phyloP scores from a whole-genome alignment of 2,888 invertebrate species.

The Muscina levida region DNA sequence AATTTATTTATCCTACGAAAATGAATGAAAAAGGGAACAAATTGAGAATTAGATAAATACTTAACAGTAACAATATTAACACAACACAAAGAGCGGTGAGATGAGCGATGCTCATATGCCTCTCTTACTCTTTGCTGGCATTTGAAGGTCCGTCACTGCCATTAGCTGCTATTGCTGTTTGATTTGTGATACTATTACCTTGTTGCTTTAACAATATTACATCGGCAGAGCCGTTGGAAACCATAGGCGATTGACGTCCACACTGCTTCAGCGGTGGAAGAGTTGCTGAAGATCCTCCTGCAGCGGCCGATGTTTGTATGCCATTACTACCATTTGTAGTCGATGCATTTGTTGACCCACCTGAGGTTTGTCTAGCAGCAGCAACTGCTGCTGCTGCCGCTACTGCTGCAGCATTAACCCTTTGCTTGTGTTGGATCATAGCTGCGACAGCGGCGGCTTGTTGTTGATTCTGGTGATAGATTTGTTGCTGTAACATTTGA shows the following conservation, averaged over 20 bases:
- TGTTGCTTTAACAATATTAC: background rate
- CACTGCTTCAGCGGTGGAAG: conserved; percentile 43
- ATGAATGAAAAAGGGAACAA: too few species aligned
- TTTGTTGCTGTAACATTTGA: conserved; percentile 69
- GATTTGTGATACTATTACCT: conserved; percentile 28
- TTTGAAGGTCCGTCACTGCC: conserved; percentile 37
- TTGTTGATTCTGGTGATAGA: conserved; percentile 68
- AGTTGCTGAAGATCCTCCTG: conserved; percentile 25
- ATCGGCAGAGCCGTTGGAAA: conserved; percentile 28
- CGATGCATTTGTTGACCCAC: background rate
- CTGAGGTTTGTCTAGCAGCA: background rate
- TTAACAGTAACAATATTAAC: too few species aligned
- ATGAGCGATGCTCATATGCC: background rate
- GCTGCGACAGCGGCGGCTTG: conserved; percentile 66
- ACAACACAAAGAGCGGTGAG: too few species aligned
- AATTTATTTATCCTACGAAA: too few species aligned
- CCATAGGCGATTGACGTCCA: conserved; percentile 52
- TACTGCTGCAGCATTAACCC: conserved; percentile 54
- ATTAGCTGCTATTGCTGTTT: conserved; percentile 38
- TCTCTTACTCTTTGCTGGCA: conserved; percentile 33
- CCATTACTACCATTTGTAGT: conserved; percentile 5
- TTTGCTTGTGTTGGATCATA: conserved; percentile 79
- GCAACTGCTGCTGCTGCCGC: conserved; percentile 29
- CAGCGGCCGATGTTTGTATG: background rate
- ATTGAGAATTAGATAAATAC: too few species aligned